Evolutionary conservation across 1,140 invertebrate genomes (phyloP).

Genomic region (Drosophila melanica): DNA sequence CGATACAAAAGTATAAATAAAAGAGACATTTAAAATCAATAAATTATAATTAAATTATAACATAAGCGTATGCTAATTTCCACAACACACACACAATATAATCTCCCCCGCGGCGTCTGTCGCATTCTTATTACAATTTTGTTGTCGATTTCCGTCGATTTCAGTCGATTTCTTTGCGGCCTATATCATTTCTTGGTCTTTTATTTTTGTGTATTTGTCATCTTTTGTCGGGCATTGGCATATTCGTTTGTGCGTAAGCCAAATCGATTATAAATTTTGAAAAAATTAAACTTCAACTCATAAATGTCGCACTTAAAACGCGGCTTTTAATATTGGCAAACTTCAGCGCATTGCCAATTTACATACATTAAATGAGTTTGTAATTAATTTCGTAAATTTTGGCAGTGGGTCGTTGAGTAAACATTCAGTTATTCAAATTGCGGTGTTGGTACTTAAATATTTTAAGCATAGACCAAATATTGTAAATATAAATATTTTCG

Average conservation of each 20-base stretch:
- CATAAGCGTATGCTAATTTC: slow-evolving; percentile 77
- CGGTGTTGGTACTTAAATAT: too few species aligned
- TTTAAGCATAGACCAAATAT: too few species aligned
- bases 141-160: slow-evolving; percentile 51
- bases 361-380: slow-evolving; percentile 5
- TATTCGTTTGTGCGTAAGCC: slow-evolving; percentile 47
- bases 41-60: slow-evolving; percentile 83
- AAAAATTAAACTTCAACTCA: slow-evolving; percentile 61
- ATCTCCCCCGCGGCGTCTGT: slow-evolving; percentile 65
- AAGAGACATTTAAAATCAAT: slow-evolving; percentile 73
- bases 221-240: slow-evolving; percentile 31
- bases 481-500: too few species aligned
- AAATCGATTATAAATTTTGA: slow-evolving; percentile 35
- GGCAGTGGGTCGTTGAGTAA: not conserved
- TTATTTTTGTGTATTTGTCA: slow-evolving; percentile 10
- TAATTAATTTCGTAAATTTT: not conserved
- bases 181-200: slow-evolving; percentile 46
- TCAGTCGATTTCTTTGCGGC: slow-evolving; percentile 46
- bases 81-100: slow-evolving; percentile 12
- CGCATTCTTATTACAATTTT: slow-evolving; percentile 55
- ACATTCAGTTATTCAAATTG: too few species aligned
- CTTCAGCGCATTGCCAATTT: slow-evolving; percentile 27
- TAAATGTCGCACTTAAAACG: slow-evolving; percentile 62
- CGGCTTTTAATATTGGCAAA: slow-evolving; percentile 43
- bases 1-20: slow-evolving; percentile 52